These are phyloP conservation scores for Carterocephalus palaemon DNA, from an alignment of 2,888 invertebrate genomes.

Conservation along the genomic window DNA sequence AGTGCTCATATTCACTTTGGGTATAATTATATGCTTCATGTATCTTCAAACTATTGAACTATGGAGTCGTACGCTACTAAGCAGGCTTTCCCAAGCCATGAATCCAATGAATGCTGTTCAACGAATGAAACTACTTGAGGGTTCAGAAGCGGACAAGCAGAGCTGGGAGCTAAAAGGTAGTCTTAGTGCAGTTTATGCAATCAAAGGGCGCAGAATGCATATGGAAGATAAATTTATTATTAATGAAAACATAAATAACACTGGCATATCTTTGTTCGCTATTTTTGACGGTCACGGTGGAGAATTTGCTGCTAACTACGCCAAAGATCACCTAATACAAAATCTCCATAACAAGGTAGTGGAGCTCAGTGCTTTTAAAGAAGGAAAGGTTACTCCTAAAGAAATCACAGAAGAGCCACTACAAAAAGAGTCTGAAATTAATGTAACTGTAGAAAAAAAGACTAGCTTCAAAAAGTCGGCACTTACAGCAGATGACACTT, in stretches of 20 bases:
- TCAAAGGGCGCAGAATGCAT: slow-evolving; percentile 91
- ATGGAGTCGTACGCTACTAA: slow-evolving; percentile 88
- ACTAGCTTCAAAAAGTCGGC: slow-evolving; percentile 83
- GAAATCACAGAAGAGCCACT: slow-evolving; percentile 59
- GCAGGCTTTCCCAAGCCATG: slow-evolving; percentile 83
- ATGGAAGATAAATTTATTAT: slow-evolving; percentile 98
- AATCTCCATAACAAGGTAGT: slow-evolving; percentile 87
- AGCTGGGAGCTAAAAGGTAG: slow-evolving; percentile 88
- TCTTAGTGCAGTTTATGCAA: slow-evolving; percentile 91
- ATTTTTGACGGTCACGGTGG: slow-evolving; percentile 98
- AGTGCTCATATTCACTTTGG: slow-evolving; percentile 84
- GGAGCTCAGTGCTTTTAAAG: slow-evolving; percentile 83
- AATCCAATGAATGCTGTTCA: slow-evolving; percentile 81
- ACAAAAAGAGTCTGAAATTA: slow-evolving; percentile 60
- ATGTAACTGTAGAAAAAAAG: slow-evolving; percentile 71
- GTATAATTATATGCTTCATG: slow-evolving; percentile 85
- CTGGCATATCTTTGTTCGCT: slow-evolving; percentile 92
- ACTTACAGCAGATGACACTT: slow-evolving; percentile 80
- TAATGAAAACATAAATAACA: slow-evolving; percentile 89
- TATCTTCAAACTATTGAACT: slow-evolving; percentile 91
- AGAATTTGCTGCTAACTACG: slow-evolving; percentile 95
- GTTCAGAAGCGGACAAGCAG: slow-evolving; percentile 75
- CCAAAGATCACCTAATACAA: slow-evolving; percentile 91
- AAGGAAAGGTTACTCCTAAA: slow-evolving; percentile 70
- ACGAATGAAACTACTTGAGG: slow-evolving; percentile 76